Evolutionary conservation across 2,797 vertebrate species (phyloP).

Genomic region (Peromyscus melanophrys): DNA sequence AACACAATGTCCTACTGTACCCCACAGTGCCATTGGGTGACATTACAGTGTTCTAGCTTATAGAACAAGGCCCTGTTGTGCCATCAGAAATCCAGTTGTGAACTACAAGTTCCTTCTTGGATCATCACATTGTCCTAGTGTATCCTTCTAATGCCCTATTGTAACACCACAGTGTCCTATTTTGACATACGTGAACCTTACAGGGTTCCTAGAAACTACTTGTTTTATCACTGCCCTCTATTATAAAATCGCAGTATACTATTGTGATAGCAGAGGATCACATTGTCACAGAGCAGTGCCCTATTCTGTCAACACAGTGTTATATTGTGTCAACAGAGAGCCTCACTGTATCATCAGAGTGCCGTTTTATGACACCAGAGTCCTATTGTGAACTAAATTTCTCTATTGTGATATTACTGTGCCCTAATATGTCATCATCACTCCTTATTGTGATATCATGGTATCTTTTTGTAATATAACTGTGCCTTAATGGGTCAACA

Average conservation of each 20-base stretch:
- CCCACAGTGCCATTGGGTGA: neutral
- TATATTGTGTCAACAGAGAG: neutral
- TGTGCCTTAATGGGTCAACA: neutral
- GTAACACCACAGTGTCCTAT: too few species aligned
- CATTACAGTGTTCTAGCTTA: too few species aligned
- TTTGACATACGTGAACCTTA: neutral
- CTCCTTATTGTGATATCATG: neutral
- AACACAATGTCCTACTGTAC: neutral
- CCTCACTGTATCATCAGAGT: neutral
- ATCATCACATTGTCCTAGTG: too few species aligned
- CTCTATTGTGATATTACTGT: neutral
- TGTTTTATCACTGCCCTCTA: neutral
- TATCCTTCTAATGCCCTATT: too few species aligned
- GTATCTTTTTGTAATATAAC: neutral
- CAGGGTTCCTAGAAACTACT: neutral
- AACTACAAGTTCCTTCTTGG: too few species aligned
- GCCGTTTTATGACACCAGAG: neutral
- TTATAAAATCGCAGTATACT: neutral
- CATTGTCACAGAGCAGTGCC: neutral
- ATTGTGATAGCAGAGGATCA: neutral
- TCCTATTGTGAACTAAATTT: too few species aligned
- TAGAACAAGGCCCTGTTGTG: too few species aligned
- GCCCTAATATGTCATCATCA: neutral
- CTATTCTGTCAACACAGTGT: neutral
- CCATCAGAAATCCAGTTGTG: too few species aligned